These are phyloP conservation scores for Athripsodes cinereus DNA, from an alignment of 2,888 invertebrate species.

Conservation along the genomic window DNA sequence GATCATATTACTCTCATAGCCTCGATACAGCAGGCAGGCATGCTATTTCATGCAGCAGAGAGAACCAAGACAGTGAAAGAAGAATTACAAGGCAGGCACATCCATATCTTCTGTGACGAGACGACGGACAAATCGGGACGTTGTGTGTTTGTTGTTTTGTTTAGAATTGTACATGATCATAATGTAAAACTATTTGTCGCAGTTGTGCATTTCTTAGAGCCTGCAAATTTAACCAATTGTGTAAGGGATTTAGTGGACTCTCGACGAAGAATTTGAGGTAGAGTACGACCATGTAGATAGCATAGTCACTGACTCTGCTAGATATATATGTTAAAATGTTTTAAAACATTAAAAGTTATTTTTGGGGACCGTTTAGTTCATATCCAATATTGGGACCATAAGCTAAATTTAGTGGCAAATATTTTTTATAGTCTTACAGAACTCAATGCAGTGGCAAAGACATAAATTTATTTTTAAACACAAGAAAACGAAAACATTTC, in stretches of 20 bases:
- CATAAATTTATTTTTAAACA: constrained; percentile 3
- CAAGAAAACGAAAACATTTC: constrained; percentile 3
- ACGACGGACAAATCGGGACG: neutral
- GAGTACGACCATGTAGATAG: constrained; percentile 1
- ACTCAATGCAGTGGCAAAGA: constrained; percentile 4
- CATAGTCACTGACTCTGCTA: constrained; percentile 5
- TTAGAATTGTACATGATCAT: neutral
- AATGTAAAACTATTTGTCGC: constrained; percentile 1
- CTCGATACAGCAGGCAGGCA: too few species aligned
- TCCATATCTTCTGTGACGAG: neutral
- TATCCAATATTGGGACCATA: constrained; percentile 6
- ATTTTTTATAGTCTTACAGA: constrained; percentile 4
- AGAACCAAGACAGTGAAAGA: neutral
- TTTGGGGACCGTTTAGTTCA: constrained; percentile 3
- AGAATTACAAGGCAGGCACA: neutral
- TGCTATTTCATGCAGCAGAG: too few species aligned
- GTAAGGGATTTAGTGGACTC: constrained; percentile 1
- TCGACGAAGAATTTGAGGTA: neutral
- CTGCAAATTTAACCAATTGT: constrained; percentile 5
- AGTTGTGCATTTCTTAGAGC: constrained; percentile 3
- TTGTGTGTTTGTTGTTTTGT: neutral
- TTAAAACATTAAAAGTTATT: constrained; percentile 5
- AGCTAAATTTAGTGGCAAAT: constrained; percentile 4
- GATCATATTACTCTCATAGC: too few species aligned
- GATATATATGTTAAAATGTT: constrained; percentile 6